These are phyloP conservation scores for Triplophysa dalaica DNA, from an alignment of 2,113 vertebrate genomes.

Conservation along the genomic window DNA sequence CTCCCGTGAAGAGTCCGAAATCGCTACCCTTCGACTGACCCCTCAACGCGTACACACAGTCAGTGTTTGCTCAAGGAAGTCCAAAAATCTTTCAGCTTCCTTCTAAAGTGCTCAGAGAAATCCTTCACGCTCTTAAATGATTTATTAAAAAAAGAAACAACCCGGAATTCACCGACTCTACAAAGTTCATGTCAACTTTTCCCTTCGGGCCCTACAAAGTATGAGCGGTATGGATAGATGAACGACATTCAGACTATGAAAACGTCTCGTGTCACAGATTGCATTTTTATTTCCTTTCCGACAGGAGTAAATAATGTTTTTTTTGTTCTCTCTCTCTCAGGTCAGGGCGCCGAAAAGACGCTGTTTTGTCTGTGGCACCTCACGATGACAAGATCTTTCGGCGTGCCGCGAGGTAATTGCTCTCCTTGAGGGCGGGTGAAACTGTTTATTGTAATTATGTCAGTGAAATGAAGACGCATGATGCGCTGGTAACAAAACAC, in stretches of 20 bases:
- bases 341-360: conserved; percentile 66
- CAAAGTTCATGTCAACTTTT: background rate
- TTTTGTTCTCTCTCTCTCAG: conserved; percentile 59
- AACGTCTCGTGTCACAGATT: background rate
- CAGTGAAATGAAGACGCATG: conserved; percentile 23
- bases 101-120: conserved; percentile 26
- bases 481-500: conserved; percentile 1
- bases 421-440: conserved; percentile 7
- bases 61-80: conserved; percentile 52
- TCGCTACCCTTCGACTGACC: conserved; percentile 25
- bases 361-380: conserved; percentile 20
- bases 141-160: conserved; percentile 1
- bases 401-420: conserved; percentile 35
- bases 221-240: too few relatives aligned
- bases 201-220: too few relatives aligned
- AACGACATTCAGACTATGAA: background rate
- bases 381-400: conserved; percentile 26
- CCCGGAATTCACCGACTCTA: background rate
- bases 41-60: conserved; percentile 47
- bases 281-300: conserved; percentile 53
- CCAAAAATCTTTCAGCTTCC: conserved; percentile 30
- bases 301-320: background rate
- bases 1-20: background rate
- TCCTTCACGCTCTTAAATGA: background rate
- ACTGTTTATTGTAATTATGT: conserved; percentile 41